Conservation (phyloP, 2,113 vertebrate genomes). For the Pelecanus crispus region DNA sequence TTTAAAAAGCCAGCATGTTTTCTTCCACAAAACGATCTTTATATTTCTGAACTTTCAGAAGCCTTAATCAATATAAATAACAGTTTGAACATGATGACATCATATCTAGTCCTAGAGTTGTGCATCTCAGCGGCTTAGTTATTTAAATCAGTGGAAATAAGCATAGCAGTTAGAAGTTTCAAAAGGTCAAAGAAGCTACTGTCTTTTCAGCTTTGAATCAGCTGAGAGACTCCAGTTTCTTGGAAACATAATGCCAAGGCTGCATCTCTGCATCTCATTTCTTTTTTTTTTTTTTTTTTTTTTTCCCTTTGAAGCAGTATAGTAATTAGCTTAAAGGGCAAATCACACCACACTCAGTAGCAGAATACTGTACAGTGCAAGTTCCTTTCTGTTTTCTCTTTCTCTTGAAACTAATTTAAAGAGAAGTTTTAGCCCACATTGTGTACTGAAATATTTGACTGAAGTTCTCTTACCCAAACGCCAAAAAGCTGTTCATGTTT, state of each 20-base stretch:
- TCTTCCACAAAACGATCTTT: constrained; percentile 14
- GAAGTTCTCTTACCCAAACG: neutral
- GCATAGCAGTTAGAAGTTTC: constrained; percentile 47
- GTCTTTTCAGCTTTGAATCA: constrained; percentile 70
- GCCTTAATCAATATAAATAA: constrained; percentile 16
- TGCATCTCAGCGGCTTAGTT: constrained; percentile 42
- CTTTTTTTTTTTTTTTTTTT: neutral
- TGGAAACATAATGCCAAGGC: constrained; percentile 41
- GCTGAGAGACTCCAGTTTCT: constrained; percentile 55
- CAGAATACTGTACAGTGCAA: neutral
- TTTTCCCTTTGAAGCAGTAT: constrained; percentile 14
- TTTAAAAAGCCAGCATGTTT: neutral
- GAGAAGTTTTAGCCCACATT: neutral
- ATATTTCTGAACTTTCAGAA: constrained; percentile 22
- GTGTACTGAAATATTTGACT: neutral
- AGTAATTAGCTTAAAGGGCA: constrained; percentile 53
- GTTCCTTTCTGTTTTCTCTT: constrained; percentile 33
- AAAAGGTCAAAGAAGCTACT: constrained; percentile 67
- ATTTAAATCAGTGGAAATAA: constrained; percentile 44
- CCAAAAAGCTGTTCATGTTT: neutral
- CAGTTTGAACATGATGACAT: neutral
- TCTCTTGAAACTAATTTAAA: neutral
- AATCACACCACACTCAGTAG: neutral
- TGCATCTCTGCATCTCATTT: constrained; percentile 51
- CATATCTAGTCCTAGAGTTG: neutral